phyloP scores from a whole-genome alignment of 2,888 invertebrate genomes.

The Atrina japonica region DNA sequence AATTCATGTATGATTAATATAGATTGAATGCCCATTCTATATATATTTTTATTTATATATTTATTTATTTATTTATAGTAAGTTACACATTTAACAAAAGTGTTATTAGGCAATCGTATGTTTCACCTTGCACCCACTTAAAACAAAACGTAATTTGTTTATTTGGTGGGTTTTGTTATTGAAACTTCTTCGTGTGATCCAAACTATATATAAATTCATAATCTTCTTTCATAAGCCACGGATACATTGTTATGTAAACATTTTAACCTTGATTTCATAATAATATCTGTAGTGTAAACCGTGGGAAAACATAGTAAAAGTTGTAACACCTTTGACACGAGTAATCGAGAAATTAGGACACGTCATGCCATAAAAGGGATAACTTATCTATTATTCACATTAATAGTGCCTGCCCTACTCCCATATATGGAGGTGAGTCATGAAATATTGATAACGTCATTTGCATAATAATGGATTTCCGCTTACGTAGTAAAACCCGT shows the following conservation, averaged over 20 bases:
- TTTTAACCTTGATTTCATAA: neutral
- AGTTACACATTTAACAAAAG: too few species aligned
- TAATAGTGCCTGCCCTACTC: constrained; percentile 34
- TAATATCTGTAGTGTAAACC: constrained; percentile 2
- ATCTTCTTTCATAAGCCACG: too few species aligned
- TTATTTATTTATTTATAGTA: too few species aligned
- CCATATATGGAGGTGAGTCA: constrained; percentile 62
- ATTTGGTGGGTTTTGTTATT: too few species aligned
- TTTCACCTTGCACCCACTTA: constrained; percentile 47
- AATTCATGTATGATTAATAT: too few species aligned
- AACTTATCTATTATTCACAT: constrained; percentile 60
- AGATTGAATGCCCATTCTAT: too few species aligned
- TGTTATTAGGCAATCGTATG: too few species aligned
- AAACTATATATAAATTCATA: too few species aligned
- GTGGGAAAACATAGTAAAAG: constrained; percentile 34
- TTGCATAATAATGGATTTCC: constrained; percentile 56
- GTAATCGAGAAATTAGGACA: constrained; percentile 55
- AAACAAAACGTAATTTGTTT: neutral
- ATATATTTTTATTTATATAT: too few species aligned
- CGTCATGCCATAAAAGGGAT: constrained; percentile 57
- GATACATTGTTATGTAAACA: too few species aligned
- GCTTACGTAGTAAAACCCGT: constrained; percentile 43
- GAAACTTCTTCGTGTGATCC: too few species aligned
- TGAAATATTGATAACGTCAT: constrained; percentile 56
- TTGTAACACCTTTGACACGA: constrained; percentile 34